Base-by-base conservation (phyloP, 2,113 vertebrate genomes). In the Nothoprocta perdicaria region DNA sequence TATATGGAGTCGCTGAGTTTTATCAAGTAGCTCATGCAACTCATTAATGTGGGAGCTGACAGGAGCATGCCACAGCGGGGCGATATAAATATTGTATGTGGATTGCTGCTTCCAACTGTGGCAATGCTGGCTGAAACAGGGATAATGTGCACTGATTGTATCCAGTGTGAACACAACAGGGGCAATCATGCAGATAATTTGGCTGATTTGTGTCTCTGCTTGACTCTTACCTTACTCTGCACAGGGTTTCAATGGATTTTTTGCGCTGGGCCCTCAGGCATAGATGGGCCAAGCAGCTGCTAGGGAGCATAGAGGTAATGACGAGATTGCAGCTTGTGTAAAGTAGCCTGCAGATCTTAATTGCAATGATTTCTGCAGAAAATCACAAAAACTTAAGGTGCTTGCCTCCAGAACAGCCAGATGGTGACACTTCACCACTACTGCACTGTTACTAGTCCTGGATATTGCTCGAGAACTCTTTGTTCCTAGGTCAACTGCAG, bases 241-340 rank as follows among this genome's bases (percentile, higher is more conserved):
- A 53, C 0, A 1, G 2, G 4, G 1, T 31, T 57, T 72, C 29
- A 45, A 1, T 23, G 23, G 35, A 40, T 18, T 80, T 48, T 38
- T 75, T 5, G 40, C 33, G 40, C 60, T 61, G 66, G 22, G 48
- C 38, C 9, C 50, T 93, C 43, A 60, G 17, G 52, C 24, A 68
- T 62, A 72, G 75, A 35, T 19, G 29, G 48, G 45, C 38, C 0
- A 1, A 81, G 81, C 23, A 23, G 21, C 33, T 68, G 24, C 19
- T 35, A 68, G 46, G 27, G 12, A 86, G 14, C 27, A 19, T 5
- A 26, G 38, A 84, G 27, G 10, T 4, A n/a, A 53, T 45, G 41
- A 45, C 7, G 14, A 18, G 29, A 1, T 26, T 73, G 45, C 48
- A 31, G 13, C 1, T 88, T 63, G 41, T 12, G 12, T 74, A 12